phyloP scores from a whole-genome alignment of 2,888 invertebrate species.

The Kuschelorhynchus macadamiae region DNA sequence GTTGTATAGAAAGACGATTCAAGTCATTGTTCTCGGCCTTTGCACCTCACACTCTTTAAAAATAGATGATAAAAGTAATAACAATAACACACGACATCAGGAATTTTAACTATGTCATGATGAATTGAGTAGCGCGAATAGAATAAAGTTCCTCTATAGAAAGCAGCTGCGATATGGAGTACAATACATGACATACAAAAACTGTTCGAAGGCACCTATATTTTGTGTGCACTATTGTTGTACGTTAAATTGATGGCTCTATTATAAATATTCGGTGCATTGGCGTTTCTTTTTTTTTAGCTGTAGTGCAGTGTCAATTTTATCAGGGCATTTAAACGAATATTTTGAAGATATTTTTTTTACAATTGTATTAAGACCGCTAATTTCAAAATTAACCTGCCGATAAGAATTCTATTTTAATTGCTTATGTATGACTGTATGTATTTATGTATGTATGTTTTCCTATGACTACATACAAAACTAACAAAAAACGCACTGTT shows the following conservation, averaged over 20 bases:
- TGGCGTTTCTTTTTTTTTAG: slow-evolving; percentile 10
- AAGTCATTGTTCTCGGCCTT: neutral
- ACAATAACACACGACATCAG: slow-evolving; percentile 20
- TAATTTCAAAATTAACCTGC: too few species aligned
- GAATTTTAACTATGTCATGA: slow-evolving; percentile 29
- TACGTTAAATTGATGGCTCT: slow-evolving; percentile 28
- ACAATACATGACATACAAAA: slow-evolving; percentile 29
- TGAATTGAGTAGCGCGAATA: slow-evolving; percentile 27
- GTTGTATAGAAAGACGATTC: too few species aligned
- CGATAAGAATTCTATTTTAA: too few species aligned
- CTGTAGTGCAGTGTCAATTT: neutral
- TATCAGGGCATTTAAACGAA: too few species aligned
- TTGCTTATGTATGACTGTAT: too few species aligned
- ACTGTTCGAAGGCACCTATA: slow-evolving; percentile 11
- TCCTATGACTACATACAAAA: too few species aligned
- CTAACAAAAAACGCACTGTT: too few species aligned
- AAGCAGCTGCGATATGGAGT: slow-evolving; percentile 22
- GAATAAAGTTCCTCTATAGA: slow-evolving; percentile 29
- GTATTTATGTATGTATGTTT: too few species aligned
- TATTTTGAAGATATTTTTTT: too few species aligned
- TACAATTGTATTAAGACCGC: too few species aligned
- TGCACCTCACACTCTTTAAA: slow-evolving; percentile 8
- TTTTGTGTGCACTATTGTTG: slow-evolving; percentile 23
- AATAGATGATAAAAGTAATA: slow-evolving; percentile 12
- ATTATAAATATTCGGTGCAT: slow-evolving; percentile 31